Evolutionary conservation across 2,113 vertebrate genomes (phyloP).

Genomic region (Sorex fumeus): DNA sequence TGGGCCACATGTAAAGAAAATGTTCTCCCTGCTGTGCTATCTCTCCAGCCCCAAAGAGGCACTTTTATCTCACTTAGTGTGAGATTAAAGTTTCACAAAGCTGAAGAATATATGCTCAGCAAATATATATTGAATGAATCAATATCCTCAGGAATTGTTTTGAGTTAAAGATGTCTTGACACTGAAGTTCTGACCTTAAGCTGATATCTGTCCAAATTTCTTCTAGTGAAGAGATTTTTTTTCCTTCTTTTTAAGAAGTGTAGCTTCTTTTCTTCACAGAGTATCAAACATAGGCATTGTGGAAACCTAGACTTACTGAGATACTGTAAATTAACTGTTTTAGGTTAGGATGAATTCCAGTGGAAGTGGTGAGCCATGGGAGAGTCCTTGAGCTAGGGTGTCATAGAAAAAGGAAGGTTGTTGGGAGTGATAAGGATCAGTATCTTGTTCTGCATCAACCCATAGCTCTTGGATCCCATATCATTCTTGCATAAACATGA

Average conservation of each 20-base stretch:
- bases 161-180: not conserved
- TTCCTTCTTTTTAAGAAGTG: not conserved
- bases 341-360: not conserved
- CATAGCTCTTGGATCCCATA: not conserved
- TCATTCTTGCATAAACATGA: not conserved
- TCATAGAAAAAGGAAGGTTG: not conserved
- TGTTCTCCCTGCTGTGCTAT: too few species aligned
- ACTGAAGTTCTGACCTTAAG: constrained; percentile 27
- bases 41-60: too few species aligned
- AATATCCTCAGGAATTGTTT: not conserved
- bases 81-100: too few species aligned
- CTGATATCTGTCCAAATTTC: not conserved
- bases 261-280: not conserved
- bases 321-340: not conserved
- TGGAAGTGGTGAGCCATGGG: not conserved
- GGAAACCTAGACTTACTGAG: not conserved
- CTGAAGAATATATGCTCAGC: too few species aligned
- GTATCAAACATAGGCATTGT: constrained; percentile 21
- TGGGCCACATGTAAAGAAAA: too few species aligned
- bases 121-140: too few species aligned
- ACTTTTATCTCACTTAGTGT: too few species aligned
- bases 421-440: not conserved
- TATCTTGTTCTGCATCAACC: not conserved
- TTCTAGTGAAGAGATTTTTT: not conserved
- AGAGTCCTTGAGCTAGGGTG: not conserved